Evolutionary conservation across 2,113 vertebrate species (phyloP), one percentile per base, ranked within the genome.

Genomic region (Ancistrus triradiatus): DNA sequence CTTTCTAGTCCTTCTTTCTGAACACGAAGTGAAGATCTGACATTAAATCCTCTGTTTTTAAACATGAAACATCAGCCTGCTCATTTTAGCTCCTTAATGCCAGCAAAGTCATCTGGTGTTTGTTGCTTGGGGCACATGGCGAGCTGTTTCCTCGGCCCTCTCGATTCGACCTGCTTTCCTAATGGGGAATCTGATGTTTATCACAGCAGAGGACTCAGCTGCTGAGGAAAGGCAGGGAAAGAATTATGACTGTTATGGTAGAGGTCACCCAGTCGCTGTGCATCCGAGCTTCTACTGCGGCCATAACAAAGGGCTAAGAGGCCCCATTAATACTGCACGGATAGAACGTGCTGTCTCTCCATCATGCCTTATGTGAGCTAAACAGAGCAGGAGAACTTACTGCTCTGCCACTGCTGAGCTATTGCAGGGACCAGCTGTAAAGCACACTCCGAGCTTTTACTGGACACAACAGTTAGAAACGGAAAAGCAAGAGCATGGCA

Each of bases 91-190:
- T 70, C 57, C 72, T 66, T 68, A 78, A 81, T 57, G 79, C 66
- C 9, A 75, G 72, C 75, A 81, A 42, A 37, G 60, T 40, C 73
- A 81, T 74, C 75, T n/a, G 78, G 68, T 74, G 77, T 74, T 42
- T 76, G 57, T 66, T 59, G 76, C 81, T n/a, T n/a, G n/a, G n/a
- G n/a, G n/a, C n/a, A 83, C 79, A 55, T 69, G 76, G 55, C 69
- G 66, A 69, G 35, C 31, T 61, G 47, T 70, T 58, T 37, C 60
- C 70, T 38, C n/a, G 11, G 46, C 6, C 3, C 13, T 44, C 28
- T 61, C 27, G 11, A 21, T 48, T 46, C 18, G 9, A 15, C 25
- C 48, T 25, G 59, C 7, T 59, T 55, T 59, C 48, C n/a, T 68
- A 59, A 67, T 17, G 77, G 67, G 17, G 78, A 77, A 78, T 55